phyloP scores from a whole-genome alignment of 1,140 invertebrate species.

The Eupeodes corollae region DNA sequence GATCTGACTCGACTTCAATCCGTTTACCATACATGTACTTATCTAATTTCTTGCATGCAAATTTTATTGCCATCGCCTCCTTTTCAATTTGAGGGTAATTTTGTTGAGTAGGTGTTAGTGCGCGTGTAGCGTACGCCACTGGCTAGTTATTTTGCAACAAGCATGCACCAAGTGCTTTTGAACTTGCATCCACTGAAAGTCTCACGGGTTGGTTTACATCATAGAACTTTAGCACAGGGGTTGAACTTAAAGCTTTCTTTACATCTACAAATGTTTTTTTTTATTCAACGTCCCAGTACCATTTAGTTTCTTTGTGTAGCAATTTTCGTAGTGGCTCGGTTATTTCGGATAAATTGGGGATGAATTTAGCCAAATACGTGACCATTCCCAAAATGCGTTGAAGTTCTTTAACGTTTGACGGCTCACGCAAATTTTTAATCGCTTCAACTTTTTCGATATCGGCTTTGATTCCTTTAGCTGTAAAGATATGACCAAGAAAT shows the following conservation, averaged over 20 bases:
- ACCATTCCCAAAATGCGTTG: conserved; percentile 35
- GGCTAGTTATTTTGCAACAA: conserved; percentile 18
- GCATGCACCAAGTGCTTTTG: conserved; percentile 14
- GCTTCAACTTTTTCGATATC: conserved; percentile 26
- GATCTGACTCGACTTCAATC: conserved; percentile 35
- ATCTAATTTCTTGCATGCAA: conserved; percentile 19
- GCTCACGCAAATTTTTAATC: conserved; percentile 14
- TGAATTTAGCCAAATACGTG: conserved; percentile 35
- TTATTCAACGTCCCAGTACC: conserved; percentile 27
- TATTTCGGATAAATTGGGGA: conserved; percentile 31
- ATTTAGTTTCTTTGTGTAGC: conserved; percentile 31
- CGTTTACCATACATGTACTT: conserved; percentile 1
- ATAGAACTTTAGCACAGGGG: conserved; percentile 22
- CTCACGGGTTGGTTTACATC: conserved; percentile 9
- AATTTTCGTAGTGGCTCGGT: conserved; percentile 32
- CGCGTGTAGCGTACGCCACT: conserved; percentile 21
- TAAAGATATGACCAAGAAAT: conserved; percentile 29
- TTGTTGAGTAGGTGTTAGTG: conserved; percentile 23
- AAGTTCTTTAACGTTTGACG: conserved; percentile 31
- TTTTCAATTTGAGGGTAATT: conserved; percentile 34
- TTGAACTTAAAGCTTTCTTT: conserved; percentile 18
- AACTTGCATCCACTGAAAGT: conserved; percentile 10
- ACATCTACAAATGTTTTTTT: conserved; percentile 24
- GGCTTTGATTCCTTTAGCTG: conserved; percentile 24
- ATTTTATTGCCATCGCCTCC: conserved; percentile 26